Conservation (phyloP, 2,113 vertebrate species). For the Corythornis cristatus region DNA sequence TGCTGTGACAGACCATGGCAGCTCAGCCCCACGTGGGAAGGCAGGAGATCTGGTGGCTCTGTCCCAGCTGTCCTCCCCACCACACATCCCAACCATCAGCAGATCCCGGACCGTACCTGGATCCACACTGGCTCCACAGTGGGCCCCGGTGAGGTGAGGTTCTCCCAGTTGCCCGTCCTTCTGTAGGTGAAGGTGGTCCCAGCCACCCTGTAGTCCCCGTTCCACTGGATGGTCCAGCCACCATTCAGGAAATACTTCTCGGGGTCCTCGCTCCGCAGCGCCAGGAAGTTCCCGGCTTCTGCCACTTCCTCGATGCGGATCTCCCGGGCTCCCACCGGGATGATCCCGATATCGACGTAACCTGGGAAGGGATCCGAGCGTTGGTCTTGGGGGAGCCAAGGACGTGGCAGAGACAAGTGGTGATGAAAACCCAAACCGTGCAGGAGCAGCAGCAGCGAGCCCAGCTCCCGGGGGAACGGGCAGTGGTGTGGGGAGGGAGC, state of each 20-base stretch:
- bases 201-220: conserved; percentile 89
- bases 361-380: conserved; percentile 50
- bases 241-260: conserved; percentile 93
- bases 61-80: rapidly evolving
- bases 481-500: rapidly evolving
- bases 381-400: background rate
- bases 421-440: background rate
- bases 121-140: conserved; percentile 93
- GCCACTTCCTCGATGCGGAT: conserved; percentile 91
- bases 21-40: background rate
- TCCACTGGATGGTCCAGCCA: conserved; percentile 96
- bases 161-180: conserved; percentile 88
- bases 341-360: conserved; percentile 92
- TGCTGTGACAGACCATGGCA: rapidly evolving
- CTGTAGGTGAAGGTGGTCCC: conserved; percentile 93
- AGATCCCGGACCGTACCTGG: conserved; percentile 76
- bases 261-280: conserved; percentile 84
- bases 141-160: conserved; percentile 91
- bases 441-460: background rate
- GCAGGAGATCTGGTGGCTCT: background rate
- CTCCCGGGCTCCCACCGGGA: conserved; percentile 88
- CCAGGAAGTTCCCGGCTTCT: conserved; percentile 91
- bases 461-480: rapidly evolving
- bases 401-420: rapidly evolving
- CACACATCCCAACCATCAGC: rapidly evolving